A percentile compares a stretch with the other conserved stretches of the same genome.
Evolutionary conservation across 2,797 vertebrate species (phyloP).

Genomic region (Arrhamphus sclerolepis): DNA sequence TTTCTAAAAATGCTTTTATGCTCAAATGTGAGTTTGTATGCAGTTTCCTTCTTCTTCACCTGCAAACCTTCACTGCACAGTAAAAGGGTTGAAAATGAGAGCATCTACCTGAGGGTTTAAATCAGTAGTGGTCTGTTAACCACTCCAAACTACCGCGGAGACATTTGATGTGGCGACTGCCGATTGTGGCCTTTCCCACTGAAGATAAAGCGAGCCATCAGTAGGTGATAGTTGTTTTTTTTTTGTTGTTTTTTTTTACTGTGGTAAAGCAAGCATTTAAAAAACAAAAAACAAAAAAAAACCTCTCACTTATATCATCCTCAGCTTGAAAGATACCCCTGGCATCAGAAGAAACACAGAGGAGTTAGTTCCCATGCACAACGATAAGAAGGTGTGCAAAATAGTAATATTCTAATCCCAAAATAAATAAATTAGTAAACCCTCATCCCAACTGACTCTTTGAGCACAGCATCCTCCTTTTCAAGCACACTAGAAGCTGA

Average conservation of each 20-base stretch:
- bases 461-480: conserved; percentile 24
- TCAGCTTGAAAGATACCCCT: background rate
- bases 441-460: conserved; percentile 7
- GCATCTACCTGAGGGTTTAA: too few species aligned
- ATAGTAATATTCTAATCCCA: conserved; percentile 9
- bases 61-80: background rate
- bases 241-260: background rate
- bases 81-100: background rate
- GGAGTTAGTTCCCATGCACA: conserved; percentile 2
- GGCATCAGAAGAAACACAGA: background rate
- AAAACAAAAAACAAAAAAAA: too few species aligned
- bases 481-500: conserved; percentile 23
- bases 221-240: background rate
- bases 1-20: too few species aligned
- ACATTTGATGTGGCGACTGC: background rate
- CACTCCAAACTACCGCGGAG: background rate
- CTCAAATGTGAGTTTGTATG: background rate
- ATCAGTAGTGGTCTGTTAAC: too few species aligned
- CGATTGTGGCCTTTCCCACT: background rate
- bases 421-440: conserved; percentile 13
- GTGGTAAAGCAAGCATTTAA: conserved; percentile 4
- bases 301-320: background rate
- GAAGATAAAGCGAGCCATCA: background rate
- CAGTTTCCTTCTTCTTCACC: background rate
- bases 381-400: conserved; percentile 11